Evolutionary conservation across 2,113 vertebrate genomes (phyloP), one percentile per base, ranked within the genome.

Genomic region (Penelope pileata): DNA sequence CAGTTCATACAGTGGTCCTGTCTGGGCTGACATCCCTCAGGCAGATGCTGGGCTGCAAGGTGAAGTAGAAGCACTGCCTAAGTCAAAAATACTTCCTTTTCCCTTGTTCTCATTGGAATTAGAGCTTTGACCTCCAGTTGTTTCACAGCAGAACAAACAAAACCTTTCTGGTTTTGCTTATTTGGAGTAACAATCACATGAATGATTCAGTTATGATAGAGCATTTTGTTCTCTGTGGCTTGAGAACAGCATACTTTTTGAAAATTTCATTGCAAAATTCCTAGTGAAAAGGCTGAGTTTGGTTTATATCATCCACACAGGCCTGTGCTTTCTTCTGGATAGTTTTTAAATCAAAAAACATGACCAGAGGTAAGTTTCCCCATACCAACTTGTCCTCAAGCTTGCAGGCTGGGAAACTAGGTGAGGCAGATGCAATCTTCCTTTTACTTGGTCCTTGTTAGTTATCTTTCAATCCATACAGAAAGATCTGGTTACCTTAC

Each of bases 111-210:
- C 34, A 56, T 93, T 78, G 86, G 86, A 64, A 30, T 54, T 83
- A 85, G 81, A 86, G 73, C 67, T 67, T 19, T 79, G 92, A 89
- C 84, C 77, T 87, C 48, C 76, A 81, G 72, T 92, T 90, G 90
- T 94, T 96, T 94, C 63, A 74, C 69, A 90, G 89, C n/a, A 83
- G 51, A 95, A 48, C 34, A 92, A 97, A 95, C 91, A 96, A 93
- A 96, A 88, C 38, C 18, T 74, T 80, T 94, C 89, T 90, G 48
- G 16, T 90, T 88, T 88, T 93, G 42, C 64, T 96, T 97, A 66
- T 72, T 96, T 91, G 86, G 86, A 68, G 70, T n/a, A 84, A 69
- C 34, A 79, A 62, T 90, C 73, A 69, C 45, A 54, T 93, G 95
- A 94, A 88, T 72, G 68, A 86, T 62, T 94, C 16, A 1, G 10